Conservation (phyloP, 2,888 invertebrate genomes). For the Lamproptera curius region DNA sequence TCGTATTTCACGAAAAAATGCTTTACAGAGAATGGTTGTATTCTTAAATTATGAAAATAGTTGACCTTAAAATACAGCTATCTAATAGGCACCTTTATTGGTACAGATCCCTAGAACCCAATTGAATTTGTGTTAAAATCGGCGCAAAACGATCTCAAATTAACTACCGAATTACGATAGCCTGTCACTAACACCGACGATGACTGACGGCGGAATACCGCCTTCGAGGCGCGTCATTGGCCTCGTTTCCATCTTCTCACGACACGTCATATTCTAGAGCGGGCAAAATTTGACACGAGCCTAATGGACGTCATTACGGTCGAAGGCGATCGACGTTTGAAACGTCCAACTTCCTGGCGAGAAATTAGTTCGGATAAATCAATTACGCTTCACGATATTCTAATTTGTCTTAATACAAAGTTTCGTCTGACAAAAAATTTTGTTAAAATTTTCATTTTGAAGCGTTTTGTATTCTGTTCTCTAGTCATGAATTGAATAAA, state of each 20-base stretch:
- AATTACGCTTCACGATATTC: too few relatives aligned
- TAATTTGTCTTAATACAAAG: too few relatives aligned
- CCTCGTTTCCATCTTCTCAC: constrained; percentile 43
- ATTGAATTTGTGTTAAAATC: too few relatives aligned
- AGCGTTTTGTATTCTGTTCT: too few relatives aligned
- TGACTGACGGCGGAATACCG: constrained; percentile 26
- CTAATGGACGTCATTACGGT: constrained; percentile 10
- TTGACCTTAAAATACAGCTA: neutral
- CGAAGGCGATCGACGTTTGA: constrained; percentile 5
- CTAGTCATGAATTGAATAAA: too few relatives aligned
- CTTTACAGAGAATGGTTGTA: neutral
- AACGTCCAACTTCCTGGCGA: too few relatives aligned
- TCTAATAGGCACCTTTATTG: neutral
- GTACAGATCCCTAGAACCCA: neutral
- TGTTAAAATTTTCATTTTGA: too few relatives aligned
- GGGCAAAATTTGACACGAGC: constrained; percentile 14
- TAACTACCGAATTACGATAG: constrained; percentile 15
- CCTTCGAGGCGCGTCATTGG: constrained; percentile 44
- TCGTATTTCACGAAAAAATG: neutral
- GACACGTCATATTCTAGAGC: constrained; percentile 34
- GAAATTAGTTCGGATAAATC: too few relatives aligned
- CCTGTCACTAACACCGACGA: constrained; percentile 23
- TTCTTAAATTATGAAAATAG: neutral
- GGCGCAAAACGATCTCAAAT: constrained; percentile 11
- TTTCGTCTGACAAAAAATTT: too few relatives aligned